phyloP scores from a whole-genome alignment of 2,797 vertebrate species.

The Cirrhinus molitorella region DNA sequence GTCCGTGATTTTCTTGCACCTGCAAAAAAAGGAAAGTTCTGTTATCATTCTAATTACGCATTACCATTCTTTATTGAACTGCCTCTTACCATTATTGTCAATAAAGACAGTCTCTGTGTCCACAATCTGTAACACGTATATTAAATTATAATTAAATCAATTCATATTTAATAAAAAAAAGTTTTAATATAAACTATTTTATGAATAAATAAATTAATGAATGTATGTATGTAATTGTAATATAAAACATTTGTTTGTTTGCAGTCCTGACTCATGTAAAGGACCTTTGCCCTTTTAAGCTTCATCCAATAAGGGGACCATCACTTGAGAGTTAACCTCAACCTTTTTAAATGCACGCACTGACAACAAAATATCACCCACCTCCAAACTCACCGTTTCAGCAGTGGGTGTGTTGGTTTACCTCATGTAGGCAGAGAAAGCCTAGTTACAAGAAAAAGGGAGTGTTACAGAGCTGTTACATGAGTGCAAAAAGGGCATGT shows the following conservation, averaged over 20 bases:
- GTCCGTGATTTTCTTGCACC: too few species aligned
- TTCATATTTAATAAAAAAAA: not conserved
- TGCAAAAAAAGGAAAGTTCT: not conserved
- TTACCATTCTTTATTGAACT: not conserved
- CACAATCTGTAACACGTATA: too few species aligned
- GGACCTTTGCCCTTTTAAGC: not conserved
- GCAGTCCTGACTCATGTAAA: not conserved
- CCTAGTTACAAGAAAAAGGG: conserved; percentile 19
- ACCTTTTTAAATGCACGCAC: not conserved
- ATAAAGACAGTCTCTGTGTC: too few species aligned
- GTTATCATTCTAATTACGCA: not conserved
- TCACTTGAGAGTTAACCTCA: not conserved
- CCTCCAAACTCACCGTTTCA: not conserved
- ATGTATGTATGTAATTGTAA: not conserved
- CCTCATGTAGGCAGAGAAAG: conserved; percentile 6
- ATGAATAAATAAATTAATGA: not conserved
- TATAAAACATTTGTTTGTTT: not conserved
- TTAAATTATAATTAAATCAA: not conserved
- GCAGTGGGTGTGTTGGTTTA: conserved; percentile 2
- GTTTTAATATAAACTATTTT: not conserved
- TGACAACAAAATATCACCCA: conserved; percentile 9
- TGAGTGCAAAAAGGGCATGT: not conserved
- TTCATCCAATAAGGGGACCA: not conserved
- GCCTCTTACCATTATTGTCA: too few species aligned
- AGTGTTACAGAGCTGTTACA: conserved; percentile 14